Evolutionary conservation across 2,888 invertebrate genomes (phyloP), one percentile per base, ranked within the genome.

Genomic region (Erpobdella octoculata): DNA sequence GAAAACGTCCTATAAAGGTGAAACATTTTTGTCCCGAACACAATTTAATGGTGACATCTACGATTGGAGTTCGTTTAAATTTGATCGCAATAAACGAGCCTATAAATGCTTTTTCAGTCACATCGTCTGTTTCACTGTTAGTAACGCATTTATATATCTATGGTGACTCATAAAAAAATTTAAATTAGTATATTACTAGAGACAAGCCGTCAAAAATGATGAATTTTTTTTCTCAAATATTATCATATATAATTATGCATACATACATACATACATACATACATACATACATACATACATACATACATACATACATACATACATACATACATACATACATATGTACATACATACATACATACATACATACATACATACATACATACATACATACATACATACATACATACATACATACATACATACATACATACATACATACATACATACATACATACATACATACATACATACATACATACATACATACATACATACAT

Each of bases 401-500:
- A 41, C 46, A 41, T 41, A 41, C 46, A 41, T 41, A 41, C 46
- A 41, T 41, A 41, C 46, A 41, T 41, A 41, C 46, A 41, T 41
- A 41, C 46, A 41, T 41, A 41, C 46, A 41, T 41, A 41, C 46
- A 41, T n/a, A 41, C 46, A 41, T 41, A 41, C 46, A 41, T 41
- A 41, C 46, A 41, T 41, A 41, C 46, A 41, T 41, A 41, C 46
- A 41, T 41, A 41, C 46, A 41, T 41, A 41, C 46, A 41, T 41
- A 41, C 46, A 41, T n/a, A 41, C 46, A 41, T 41, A 41, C 46
- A 41, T 41, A 41, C 46, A 41, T 41, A 41, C 46, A n/a, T 41
- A 41, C 46, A 41, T 41, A 41, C 46, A 41, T 41, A 41, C 12
- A 41, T n/a, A 41, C 46, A 41, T n/a, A 41, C 46, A 41, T n/a